Percentiles rank a stretch among this genome's conserved stretches.
Evolutionary conservation across 2,797 vertebrate genomes (phyloP).

Genomic region (Molossus molossus): DNA sequence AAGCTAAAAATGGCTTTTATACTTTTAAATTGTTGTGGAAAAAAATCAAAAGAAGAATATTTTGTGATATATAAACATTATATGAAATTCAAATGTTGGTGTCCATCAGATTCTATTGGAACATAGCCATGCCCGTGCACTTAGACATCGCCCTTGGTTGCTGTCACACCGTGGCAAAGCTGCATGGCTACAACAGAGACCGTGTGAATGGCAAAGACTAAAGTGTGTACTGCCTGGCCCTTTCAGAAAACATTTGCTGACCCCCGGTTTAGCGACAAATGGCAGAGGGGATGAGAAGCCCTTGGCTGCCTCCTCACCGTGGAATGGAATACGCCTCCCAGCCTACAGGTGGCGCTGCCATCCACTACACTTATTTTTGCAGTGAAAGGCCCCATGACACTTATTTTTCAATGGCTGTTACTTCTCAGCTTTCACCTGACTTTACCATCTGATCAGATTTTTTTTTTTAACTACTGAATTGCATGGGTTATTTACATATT

Average conservation of each 20-base stretch:
- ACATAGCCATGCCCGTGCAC: background rate
- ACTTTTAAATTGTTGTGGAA: background rate
- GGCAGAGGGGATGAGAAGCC: background rate
- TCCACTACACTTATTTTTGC: background rate
- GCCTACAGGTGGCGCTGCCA: background rate
- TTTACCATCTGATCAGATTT: background rate
- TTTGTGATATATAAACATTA: background rate
- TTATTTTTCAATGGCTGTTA: background rate
- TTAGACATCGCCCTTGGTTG: background rate
- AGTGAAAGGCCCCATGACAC: background rate
- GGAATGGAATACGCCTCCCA: background rate
- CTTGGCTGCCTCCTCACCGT: background rate
- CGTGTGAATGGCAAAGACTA: background rate
- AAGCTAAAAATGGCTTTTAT: background rate
- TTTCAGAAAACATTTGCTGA: background rate
- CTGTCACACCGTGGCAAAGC: background rate
- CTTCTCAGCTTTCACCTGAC: background rate
- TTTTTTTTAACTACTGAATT: background rate
- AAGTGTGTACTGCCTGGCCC: background rate
- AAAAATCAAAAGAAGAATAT: background rate
- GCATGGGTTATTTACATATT: background rate
- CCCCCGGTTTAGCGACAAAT: background rate
- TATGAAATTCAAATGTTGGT: constrained; percentile 20
- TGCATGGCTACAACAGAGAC: background rate
- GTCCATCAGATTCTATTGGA: background rate